These are phyloP conservation scores for Parazoanthus darwini DNA, from an alignment of 92 coral and sea anemone genomes.

Conservation along the genomic window DNA sequence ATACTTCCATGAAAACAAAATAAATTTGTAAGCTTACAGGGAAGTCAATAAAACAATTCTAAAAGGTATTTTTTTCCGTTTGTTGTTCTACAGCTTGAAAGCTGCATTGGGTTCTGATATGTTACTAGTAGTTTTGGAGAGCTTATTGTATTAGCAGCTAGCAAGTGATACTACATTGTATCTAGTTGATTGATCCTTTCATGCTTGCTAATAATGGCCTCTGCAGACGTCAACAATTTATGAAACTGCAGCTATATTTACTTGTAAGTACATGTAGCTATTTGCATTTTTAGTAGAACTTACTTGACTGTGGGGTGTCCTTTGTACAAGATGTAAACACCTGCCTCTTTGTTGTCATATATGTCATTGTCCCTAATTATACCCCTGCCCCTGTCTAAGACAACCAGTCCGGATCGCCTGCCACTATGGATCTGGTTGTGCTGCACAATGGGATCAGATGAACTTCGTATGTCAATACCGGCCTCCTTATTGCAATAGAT, in stretches of 20 bases:
- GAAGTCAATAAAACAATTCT: too few relatives aligned
- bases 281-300: conserved; percentile 8
- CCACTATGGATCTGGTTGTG: conserved; percentile 94
- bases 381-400: conserved; percentile 94
- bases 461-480: conserved; percentile 91
- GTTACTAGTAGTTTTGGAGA: too few relatives aligned
- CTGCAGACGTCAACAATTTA: background rate
- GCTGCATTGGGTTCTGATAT: too few relatives aligned
- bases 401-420: conserved; percentile 84
- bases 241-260: too few relatives aligned
- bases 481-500: conserved; percentile 91
- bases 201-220: background rate
- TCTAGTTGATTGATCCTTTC: too few relatives aligned
- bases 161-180: too few relatives aligned
- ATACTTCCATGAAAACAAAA: too few relatives aligned
- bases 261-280: too few relatives aligned
- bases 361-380: conserved; percentile 88
- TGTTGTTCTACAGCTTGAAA: too few relatives aligned
- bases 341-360: conserved; percentile 93
- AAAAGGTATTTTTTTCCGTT: too few relatives aligned
- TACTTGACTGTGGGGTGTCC: conserved; percentile 92
- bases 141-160: too few relatives aligned
- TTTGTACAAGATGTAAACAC: conserved; percentile 85
- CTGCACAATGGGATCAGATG: conserved; percentile 94
- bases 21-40: too few relatives aligned